Conservation (phyloP, 2,797 vertebrate species). For the Sebastes hopkinsi region DNA sequence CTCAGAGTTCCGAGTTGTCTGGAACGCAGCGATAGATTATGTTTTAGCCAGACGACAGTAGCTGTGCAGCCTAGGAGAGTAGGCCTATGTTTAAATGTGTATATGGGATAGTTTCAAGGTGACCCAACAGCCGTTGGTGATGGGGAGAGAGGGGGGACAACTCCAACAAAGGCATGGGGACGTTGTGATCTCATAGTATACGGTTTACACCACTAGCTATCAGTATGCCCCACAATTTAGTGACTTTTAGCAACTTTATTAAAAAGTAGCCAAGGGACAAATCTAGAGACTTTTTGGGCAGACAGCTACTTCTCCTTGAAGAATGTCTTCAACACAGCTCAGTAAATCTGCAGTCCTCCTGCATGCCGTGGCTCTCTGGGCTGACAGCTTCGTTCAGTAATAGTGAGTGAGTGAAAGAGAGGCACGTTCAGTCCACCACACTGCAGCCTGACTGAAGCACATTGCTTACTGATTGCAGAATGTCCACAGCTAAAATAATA, state of each 20-base stretch:
- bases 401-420: not conserved
- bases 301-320: not conserved
- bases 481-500: not conserved
- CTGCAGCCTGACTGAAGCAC: not conserved
- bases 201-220: not conserved
- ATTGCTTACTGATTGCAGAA: not conserved
- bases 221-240: not conserved
- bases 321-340: slow-evolving; percentile 11
- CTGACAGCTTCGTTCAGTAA: not conserved
- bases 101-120: slow-evolving; percentile 2
- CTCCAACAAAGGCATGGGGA: not conserved
- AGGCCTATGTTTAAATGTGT: not conserved
- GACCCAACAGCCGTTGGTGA: not conserved
- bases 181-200: not conserved
- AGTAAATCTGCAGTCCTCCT: slow-evolving; percentile 5
- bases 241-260: not conserved
- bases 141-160: not conserved
- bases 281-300: not conserved
- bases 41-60: not conserved
- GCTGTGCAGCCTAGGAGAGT: not conserved
- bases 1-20: too few relatives aligned
- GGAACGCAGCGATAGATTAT: too few relatives aligned
- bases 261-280: not conserved
- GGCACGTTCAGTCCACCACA: not conserved
- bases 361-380: slow-evolving; percentile 3